Conservation (phyloP, 1,140 invertebrate species). For the Drosophila lacertosa region DNA sequence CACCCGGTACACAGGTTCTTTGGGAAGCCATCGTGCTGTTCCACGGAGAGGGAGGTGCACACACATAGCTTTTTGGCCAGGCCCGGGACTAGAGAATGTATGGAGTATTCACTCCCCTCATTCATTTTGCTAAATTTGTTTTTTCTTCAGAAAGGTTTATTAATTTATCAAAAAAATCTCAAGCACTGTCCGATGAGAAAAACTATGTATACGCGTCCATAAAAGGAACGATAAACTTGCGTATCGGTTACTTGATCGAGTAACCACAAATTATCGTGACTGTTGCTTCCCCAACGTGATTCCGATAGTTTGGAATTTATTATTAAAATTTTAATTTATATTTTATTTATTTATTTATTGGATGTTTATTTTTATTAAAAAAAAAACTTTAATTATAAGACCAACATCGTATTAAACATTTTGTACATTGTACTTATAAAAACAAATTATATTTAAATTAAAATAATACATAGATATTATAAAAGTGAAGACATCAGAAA, state of each 20-base stretch:
- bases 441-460: too few relatives aligned
- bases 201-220: constrained; percentile 51
- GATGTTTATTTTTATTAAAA: neutral
- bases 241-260: constrained; percentile 14
- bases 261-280: constrained; percentile 19
- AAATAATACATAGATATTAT: too few relatives aligned
- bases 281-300: neutral
- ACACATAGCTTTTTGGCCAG: constrained; percentile 74
- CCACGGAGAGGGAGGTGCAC: constrained; percentile 75
- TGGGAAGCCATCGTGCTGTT: constrained; percentile 75
- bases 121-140: constrained; percentile 49
- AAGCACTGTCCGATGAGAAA: constrained; percentile 46
- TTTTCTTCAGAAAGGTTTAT: constrained; percentile 17
- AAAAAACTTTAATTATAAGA: too few relatives aligned
- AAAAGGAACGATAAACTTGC: constrained; percentile 27
- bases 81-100: constrained; percentile 73
- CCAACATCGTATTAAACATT: too few relatives aligned
- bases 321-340: neutral
- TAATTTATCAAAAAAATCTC: constrained; percentile 40
- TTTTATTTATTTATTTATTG: too few relatives aligned
- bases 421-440: too few relatives aligned
- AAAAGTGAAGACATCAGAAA: too few relatives aligned
- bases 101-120: constrained; percentile 70
- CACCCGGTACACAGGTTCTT: constrained; percentile 74
- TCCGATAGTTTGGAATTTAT: neutral